Percentiles rank a stretch among this genome's conserved stretches.
phyloP scores from a whole-genome alignment of 2,113 vertebrate genomes.

The Rana temporaria region DNA sequence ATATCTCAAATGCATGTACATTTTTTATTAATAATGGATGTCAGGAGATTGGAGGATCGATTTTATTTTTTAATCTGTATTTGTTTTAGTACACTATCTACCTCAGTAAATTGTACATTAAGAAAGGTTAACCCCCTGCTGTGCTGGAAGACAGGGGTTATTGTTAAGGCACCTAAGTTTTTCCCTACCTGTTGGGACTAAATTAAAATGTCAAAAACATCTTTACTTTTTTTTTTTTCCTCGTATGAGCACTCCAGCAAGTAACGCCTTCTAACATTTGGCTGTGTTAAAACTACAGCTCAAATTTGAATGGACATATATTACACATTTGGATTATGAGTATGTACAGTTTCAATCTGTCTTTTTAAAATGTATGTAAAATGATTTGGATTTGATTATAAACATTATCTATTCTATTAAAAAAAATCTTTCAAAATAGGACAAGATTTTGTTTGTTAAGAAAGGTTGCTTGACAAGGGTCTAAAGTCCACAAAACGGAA shows the following conservation, averaged over 20 bases:
- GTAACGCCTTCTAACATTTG: background rate
- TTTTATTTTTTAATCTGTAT: conserved; percentile 53
- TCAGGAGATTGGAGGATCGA: conserved; percentile 8
- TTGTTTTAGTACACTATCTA: conserved; percentile 56
- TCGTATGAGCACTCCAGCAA: conserved; percentile 33
- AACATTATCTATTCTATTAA: no score
- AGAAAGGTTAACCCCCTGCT: conserved; percentile 38
- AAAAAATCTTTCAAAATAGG: background rate
- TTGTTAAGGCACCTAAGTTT: conserved; percentile 29
- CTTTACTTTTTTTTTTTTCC: background rate
- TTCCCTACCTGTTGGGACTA: background rate
- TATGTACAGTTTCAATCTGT: background rate
- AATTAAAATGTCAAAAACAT: conserved; percentile 14
- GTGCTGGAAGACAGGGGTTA: conserved; percentile 37
- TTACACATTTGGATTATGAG: background rate
- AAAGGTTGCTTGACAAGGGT: no score
- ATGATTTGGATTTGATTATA: background rate
- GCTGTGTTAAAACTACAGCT: background rate
- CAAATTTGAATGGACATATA: conserved; percentile 12
- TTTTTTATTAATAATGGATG: conserved; percentile 35
- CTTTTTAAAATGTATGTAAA: background rate
- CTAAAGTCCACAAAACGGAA: no score
- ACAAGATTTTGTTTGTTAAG: no score
- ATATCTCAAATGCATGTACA: conserved; percentile 46
- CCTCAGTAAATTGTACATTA: conserved; percentile 50